Conservation (phyloP, 2,113 vertebrate species). For the Petrocephalus microphthalmus region DNA sequence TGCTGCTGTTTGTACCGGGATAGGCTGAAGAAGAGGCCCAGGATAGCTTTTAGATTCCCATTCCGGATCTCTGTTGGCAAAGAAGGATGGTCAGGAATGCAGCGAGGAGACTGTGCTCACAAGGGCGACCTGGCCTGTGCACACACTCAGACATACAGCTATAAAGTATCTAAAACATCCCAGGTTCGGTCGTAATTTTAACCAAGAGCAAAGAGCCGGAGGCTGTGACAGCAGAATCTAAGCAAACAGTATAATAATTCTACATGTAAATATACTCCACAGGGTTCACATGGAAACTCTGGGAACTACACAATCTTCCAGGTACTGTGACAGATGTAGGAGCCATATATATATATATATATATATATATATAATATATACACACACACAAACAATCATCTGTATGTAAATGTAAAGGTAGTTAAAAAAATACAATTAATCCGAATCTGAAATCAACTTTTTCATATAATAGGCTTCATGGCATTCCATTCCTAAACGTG, state of each 20-base stretch:
- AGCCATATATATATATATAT: no score
- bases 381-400: no score
- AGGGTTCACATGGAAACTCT: neutral
- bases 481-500: no score
- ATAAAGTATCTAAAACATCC: neutral
- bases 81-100: neutral
- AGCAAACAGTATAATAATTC: neutral
- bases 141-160: neutral
- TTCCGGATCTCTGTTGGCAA: conserved; percentile 83
- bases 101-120: neutral
- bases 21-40: conserved; percentile 96
- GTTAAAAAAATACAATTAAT: no score
- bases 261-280: neutral
- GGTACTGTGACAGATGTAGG: no score
- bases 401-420: no score
- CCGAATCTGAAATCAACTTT: no score
- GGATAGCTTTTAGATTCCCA: conserved; percentile 96
- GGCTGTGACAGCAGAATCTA: neutral
- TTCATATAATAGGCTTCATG: no score
- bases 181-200: no score
- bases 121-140: neutral
- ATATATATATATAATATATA: no score
- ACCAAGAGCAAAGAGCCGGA: neutral
- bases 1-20: conserved; percentile 95
- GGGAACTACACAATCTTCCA: no score